phyloP scores from a whole-genome alignment of 2,888 invertebrate genomes.

The Nasonia oneida region DNA sequence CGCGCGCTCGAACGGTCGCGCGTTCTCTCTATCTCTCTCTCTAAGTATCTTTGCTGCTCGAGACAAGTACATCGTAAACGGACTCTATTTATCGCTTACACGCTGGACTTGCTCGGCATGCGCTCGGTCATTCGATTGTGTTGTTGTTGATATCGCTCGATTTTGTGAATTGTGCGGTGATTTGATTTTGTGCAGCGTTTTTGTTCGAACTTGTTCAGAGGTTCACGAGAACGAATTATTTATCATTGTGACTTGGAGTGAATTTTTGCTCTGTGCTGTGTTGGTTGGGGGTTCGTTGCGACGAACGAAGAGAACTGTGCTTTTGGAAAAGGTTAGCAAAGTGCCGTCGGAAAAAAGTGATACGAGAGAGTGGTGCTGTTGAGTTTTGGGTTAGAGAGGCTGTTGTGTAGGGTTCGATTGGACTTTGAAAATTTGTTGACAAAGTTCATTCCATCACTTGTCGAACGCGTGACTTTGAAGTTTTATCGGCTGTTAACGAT shows the following conservation, averaged over 20 bases:
- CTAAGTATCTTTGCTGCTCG: too few relatives aligned
- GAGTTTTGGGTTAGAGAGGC: neutral
- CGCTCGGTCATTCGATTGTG: neutral
- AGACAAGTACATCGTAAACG: neutral
- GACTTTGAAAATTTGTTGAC: neutral
- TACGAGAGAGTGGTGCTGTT: neutral
- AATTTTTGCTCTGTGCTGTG: neutral
- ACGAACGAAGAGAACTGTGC: conserved; percentile 20
- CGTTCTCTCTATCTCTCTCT: neutral
- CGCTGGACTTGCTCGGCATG: neutral
- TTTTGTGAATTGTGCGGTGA: neutral
- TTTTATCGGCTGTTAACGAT: neutral
- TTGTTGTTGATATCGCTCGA: neutral
- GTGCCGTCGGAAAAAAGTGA: conserved; percentile 10
- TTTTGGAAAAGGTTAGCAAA: conserved; percentile 33
- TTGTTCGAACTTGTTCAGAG: neutral
- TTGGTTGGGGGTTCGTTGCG: neutral
- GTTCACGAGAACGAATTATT: neutral
- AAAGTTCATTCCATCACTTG: neutral
- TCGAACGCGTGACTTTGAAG: neutral
- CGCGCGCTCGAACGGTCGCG: conserved; percentile 16
- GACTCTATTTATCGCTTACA: neutral
- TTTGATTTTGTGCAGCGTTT: conserved; percentile 4
- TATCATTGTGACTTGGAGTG: neutral
- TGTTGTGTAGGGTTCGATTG: neutral